A percentile compares a stretch with the other conserved stretches of the same genome.
phyloP scores from a whole-genome alignment of 2,113 vertebrate genomes.

The Capreolus pygargus region DNA sequence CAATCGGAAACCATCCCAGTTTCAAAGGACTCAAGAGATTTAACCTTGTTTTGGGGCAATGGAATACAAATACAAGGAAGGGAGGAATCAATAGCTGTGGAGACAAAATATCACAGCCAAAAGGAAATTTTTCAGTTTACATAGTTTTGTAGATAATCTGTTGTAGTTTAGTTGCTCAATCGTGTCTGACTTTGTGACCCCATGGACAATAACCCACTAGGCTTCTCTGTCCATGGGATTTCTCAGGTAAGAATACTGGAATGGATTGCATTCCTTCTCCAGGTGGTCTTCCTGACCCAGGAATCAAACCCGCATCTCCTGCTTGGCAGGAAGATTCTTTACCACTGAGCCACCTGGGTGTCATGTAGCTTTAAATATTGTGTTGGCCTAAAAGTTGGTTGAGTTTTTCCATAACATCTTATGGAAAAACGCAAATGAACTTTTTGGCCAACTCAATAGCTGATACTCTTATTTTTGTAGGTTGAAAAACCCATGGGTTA shows the following conservation, averaged over 20 bases:
- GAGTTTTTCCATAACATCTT: not conserved
- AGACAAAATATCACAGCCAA: not conserved
- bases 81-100: not conserved
- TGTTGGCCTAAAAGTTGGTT: not conserved
- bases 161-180: not conserved
- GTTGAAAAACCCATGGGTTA: not conserved
- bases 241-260: not conserved
- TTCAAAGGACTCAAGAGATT: not conserved
- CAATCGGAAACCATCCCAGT: not conserved
- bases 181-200: not conserved
- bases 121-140: not conserved
- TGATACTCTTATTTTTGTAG: not conserved
- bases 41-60: not conserved
- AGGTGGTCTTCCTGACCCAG: not conserved
- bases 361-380: not conserved
- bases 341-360: not conserved
- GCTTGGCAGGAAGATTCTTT: not conserved
- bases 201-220: not conserved
- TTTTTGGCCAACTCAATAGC: not conserved
- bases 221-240: not conserved
- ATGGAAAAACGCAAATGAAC: rapidly evolving
- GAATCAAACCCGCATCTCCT: not conserved
- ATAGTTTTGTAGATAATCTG: not conserved
- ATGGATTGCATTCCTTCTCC: not conserved
- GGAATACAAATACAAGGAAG: not conserved